phyloP scores from a whole-genome alignment of 2,797 vertebrate genomes.

The Channallabes apus region DNA sequence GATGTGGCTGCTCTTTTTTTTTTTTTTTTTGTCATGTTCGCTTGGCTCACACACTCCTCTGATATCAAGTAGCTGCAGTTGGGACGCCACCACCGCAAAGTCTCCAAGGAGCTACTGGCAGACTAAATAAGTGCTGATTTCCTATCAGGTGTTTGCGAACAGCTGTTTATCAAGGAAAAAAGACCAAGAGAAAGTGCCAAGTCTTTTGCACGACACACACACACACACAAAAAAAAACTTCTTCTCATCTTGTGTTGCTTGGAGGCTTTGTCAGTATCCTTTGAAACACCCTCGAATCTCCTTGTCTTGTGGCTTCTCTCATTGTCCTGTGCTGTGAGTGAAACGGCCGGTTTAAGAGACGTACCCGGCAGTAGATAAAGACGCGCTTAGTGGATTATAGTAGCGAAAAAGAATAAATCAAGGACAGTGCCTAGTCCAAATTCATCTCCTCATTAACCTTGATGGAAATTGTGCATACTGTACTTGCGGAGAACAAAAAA shows the following conservation, averaged over 20 bases:
- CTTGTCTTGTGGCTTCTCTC: conserved; percentile 1
- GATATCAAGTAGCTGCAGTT: conserved; percentile 54
- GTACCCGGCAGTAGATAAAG: not conserved
- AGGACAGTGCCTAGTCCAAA: conserved; percentile 12
- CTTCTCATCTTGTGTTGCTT: conserved; percentile 41
- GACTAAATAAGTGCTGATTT: conserved; percentile 73
- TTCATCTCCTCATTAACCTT: conserved; percentile 31
- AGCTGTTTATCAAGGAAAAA: conserved; percentile 70
- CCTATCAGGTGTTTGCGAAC: conserved; percentile 62
- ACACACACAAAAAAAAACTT: not conserved
- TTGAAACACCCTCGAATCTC: conserved; percentile 8
- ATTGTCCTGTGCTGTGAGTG: conserved; percentile 16
- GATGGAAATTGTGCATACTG: conserved; percentile 9
- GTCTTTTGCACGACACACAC: not conserved
- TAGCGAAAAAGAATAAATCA: conserved; percentile 9
- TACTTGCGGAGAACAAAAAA: not conserved
- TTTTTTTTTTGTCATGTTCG: conserved; percentile 60
- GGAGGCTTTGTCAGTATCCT: conserved; percentile 12
- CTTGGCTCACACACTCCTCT: conserved; percentile 49
- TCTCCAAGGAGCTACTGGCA: conserved; percentile 63
- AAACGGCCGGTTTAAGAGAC: not conserved
- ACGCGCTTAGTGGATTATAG: not conserved
- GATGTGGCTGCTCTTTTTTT: conserved; percentile 38
- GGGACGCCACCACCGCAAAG: conserved; percentile 52
- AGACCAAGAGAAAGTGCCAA: conserved; percentile 23